A percentile compares a stretch with the other conserved stretches of the same genome.
Evolutionary conservation across 2,888 invertebrate species (phyloP).

Genomic region (Drosophila sordidula): DNA sequence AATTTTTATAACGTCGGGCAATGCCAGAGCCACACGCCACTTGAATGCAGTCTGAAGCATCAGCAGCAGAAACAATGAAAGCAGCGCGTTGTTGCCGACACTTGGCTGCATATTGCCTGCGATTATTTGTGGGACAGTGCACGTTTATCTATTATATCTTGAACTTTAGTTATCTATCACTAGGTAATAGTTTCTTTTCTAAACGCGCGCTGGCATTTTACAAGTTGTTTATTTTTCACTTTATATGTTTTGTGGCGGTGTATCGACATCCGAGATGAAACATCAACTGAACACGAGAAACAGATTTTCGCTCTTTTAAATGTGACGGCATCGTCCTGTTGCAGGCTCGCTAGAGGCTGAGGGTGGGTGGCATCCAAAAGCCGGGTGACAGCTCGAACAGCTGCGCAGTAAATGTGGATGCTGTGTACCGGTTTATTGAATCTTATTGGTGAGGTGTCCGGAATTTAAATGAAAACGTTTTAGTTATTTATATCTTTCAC

Average conservation of each 20-base stretch:
- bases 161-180: slow-evolving; percentile 5
- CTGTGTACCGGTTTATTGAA: slow-evolving; percentile 22
- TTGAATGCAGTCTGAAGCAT: slow-evolving; percentile 41
- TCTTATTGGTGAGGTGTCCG: background rate
- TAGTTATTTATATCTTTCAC: background rate
- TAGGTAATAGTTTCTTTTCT: slow-evolving; percentile 7
- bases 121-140: background rate
- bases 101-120: slow-evolving; percentile 44
- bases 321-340: slow-evolving; percentile 60
- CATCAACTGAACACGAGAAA: slow-evolving; percentile 59
- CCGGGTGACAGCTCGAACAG: slow-evolving; percentile 69
- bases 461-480: background rate
- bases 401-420: slow-evolving; percentile 55
- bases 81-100: slow-evolving; percentile 20
- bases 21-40: slow-evolving; percentile 52
- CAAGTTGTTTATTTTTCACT: slow-evolving; percentile 6
- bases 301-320: slow-evolving; percentile 58
- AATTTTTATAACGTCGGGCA: slow-evolving; percentile 84
- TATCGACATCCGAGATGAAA: slow-evolving; percentile 45
- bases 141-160: slow-evolving; percentile 4
- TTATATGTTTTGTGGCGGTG: background rate
- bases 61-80: slow-evolving; percentile 42
- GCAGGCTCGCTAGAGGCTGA: slow-evolving; percentile 31
- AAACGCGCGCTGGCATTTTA: slow-evolving; percentile 44
- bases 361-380: slow-evolving; percentile 63